Base-by-base conservation (phyloP, 2,113 vertebrate species). In the Sinocyclocheilus rhinocerous region DNA sequence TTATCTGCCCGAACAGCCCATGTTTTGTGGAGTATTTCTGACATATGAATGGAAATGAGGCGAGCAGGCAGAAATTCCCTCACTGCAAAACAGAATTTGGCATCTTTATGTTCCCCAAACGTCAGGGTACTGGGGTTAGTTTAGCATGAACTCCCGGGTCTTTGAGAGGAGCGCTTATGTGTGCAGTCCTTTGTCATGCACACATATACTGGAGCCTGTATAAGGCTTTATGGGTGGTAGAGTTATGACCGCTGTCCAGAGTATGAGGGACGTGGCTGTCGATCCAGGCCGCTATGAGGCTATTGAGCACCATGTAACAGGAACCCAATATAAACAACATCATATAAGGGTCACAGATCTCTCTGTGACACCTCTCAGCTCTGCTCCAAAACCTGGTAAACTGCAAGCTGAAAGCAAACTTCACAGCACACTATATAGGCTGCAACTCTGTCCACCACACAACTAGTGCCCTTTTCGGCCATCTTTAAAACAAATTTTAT, bases 211-310 rank as follows among this genome's bases (percentile, higher is more conserved):
- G 20, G 81, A 70, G 65, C 29, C 69, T 24, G 13, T 84, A 33
- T 59, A 39, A 50, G 18, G 81, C 20, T 84, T 73, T 84, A 84
- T 20, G 50, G 22, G 67, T 16, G 67, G 22, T 50, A 81, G 79
- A 86, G 78, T 86, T 86, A 86, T 36, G 85, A 86, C 70, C 78
- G 52, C 24, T 86, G 79, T 76, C 69, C 67, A 82, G 69, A 11
- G 36, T 36, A 29, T 33, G n/a, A 36, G 45, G 52, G 48, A 39
- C 18, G 4, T 55, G 59, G n/a, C 45, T 15, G 45, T 72, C 50
- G 50, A 16, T 65, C 39, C 78, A 57, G 76, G 36, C 85, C 16
- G 16, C 67, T 70, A 15, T 50, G 12, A 73, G 15, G 48, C n/a
- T 52, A 59, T 63, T 76, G 52, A 75, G 67, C 10, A 24, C 69